Evolutionary conservation across 2,113 vertebrate genomes (phyloP), one percentile per base, ranked within the genome.

Genomic region (Tachycineta bicolor): DNA sequence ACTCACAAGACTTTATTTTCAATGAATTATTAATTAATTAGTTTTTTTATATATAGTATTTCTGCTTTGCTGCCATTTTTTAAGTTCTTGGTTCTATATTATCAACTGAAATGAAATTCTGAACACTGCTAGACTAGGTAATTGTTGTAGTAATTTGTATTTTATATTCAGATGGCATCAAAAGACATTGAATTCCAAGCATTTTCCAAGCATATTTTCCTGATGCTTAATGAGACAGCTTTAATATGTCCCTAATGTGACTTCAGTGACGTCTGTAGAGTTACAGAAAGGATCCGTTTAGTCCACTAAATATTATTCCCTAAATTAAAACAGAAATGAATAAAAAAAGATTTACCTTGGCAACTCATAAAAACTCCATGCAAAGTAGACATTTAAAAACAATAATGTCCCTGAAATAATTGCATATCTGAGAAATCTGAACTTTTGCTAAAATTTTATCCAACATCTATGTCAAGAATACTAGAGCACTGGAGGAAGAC

Each of bases 351-450:
- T 17, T 64, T 53, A 50, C 0, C 1, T 65, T 46, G 75, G 6
- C 6, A 70, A 43, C 21, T 81, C 39, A 37, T 12, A 67, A 60
- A 67, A 70, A 31, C 19, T 39, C 12, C 19, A 67, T 24, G 33
- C 34, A 76, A 87, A 86, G 10, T 17, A 65, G 63, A 69, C 28
- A 74, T 70, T 92, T 82, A 37, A 80, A 49, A 90, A 10, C 19
- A 93, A 56, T 68, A 60, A 88, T 33, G 4, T 44, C 26, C 18
- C 49, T 75, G 22, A 93, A 96, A 93, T 63, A 83, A 85, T 82
- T 21, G 3, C 5, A 15, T 64, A 52, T 37, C 43, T 37, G 34
- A 83, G 47, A 83, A 70, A 87, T 53, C 14, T 33, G 12, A 74
- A 83, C 21, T 73, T 80, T 34, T 80, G 12, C 9, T 73, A 44